Conservation (phyloP, 2,797 vertebrate species). For the Takifugu ocellatus region DNA sequence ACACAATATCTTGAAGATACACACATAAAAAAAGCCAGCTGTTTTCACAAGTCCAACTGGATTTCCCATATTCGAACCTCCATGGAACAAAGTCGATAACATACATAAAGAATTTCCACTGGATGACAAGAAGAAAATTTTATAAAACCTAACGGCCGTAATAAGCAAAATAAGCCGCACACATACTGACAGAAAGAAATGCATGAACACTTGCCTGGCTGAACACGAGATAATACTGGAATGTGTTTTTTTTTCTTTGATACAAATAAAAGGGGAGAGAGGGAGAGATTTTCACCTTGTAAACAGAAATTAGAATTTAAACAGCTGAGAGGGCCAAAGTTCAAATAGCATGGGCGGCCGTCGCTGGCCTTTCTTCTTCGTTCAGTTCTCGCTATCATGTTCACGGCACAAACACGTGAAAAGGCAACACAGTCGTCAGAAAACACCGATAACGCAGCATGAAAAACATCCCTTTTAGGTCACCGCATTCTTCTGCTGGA, state of each 20-base stretch:
- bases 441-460: conserved; percentile 61
- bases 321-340: conserved; percentile 70
- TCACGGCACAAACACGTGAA: conserved; percentile 55
- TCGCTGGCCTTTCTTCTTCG: conserved; percentile 31
- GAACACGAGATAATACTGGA: conserved; percentile 68
- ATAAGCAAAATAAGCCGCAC: conserved; percentile 55
- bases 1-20: conserved; percentile 67
- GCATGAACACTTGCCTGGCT: conserved; percentile 54
- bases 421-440: conserved; percentile 54
- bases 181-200: conserved; percentile 49
- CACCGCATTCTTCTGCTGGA: conserved; percentile 44
- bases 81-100: conserved; percentile 52
- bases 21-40: conserved; percentile 56
- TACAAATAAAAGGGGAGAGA: conserved; percentile 23
- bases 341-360: conserved; percentile 44
- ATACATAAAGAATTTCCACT: conserved; percentile 53
- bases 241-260: conserved; percentile 39
- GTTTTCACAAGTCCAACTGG: conserved; percentile 42
- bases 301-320: conserved; percentile 76
- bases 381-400: conserved; percentile 46
- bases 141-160: conserved; percentile 30
- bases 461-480: conserved; percentile 74
- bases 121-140: conserved; percentile 50
- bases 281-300: conserved; percentile 67
- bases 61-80: conserved; percentile 50